These are phyloP conservation scores for Julus scanicus DNA, from an alignment of 2,888 invertebrate species.

Conservation along the genomic window DNA sequence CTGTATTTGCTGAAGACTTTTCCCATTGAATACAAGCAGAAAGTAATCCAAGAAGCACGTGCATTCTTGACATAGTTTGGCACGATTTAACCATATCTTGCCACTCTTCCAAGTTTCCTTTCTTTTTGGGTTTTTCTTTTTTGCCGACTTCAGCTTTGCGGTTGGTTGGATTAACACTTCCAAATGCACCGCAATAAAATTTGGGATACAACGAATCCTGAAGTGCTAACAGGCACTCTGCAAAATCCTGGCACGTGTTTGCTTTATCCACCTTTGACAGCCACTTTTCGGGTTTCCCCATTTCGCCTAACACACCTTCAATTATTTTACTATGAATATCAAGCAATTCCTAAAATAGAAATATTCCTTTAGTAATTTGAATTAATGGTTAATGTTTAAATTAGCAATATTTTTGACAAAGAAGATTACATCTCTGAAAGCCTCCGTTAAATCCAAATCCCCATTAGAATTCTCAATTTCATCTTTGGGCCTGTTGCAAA, in stretches of 20 bases:
- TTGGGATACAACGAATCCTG: not conserved
- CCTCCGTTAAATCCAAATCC: constrained; percentile 4
- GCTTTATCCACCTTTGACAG: constrained; percentile 25
- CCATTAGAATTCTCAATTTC: not conserved
- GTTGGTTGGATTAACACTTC: not conserved
- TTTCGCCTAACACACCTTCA: not conserved
- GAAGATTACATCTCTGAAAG: constrained; percentile 42
- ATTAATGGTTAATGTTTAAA: not conserved
- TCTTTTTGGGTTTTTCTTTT: not conserved
- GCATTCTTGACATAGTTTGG: not conserved
- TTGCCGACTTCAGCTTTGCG: not conserved
- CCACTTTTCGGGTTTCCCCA: constrained; percentile 7
- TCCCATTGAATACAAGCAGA: constrained; percentile 32
- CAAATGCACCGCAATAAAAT: constrained; percentile 30
- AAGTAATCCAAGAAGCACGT: constrained; percentile 26
- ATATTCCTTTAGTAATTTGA: not conserved
- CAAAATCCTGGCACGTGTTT: constrained; percentile 38
- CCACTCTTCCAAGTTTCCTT: not conserved
- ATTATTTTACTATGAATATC: not conserved
- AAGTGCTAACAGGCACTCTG: not conserved
- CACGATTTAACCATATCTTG: constrained; percentile 16
- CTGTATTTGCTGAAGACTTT: not conserved
- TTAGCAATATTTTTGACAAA: not conserved
- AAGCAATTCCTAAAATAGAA: constrained; percentile 7
- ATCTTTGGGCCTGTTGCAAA: not conserved